Conservation (phyloP, 1,140 invertebrate species). For the Anadara kagoshimensis region DNA sequence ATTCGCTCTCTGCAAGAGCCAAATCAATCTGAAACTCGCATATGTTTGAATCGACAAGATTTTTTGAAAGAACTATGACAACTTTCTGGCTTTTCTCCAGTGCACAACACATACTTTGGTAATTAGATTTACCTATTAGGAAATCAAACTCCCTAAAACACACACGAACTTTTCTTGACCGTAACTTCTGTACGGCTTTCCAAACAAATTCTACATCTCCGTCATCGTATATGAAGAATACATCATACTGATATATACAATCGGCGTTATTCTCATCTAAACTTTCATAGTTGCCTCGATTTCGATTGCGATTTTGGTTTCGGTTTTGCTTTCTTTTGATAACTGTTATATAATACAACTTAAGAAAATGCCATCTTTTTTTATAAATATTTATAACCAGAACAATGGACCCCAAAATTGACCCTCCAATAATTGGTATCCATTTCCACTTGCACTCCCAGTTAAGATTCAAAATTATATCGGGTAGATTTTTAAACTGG, state of each 20-base stretch:
- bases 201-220: no score
- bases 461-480: background rate
- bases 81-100: conserved; percentile 79
- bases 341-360: no score
- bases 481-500: background rate
- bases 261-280: no score
- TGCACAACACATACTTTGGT: conserved; percentile 78
- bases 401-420: conserved; percentile 12
- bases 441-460: conserved; percentile 20
- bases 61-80: conserved; percentile 79
- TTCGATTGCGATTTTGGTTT: no score
- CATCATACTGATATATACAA: no score
- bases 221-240: no score
- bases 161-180: conserved; percentile 16
- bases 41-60: conserved; percentile 80
- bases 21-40: conserved; percentile 80
- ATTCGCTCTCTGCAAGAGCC: conserved; percentile 53
- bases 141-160: conserved; percentile 59
- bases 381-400: conserved; percentile 13
- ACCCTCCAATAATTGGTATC: background rate
- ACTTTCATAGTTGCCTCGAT: no score
- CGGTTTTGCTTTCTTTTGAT: no score
- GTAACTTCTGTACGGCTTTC: no score
- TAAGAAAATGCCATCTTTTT: conserved; percentile 7
- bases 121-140: conserved; percentile 72